Percentiles rank a stretch among this genome's conserved stretches.
Conservation (phyloP, 2,888 invertebrate genomes). For the Choreutis nemorana region DNA sequence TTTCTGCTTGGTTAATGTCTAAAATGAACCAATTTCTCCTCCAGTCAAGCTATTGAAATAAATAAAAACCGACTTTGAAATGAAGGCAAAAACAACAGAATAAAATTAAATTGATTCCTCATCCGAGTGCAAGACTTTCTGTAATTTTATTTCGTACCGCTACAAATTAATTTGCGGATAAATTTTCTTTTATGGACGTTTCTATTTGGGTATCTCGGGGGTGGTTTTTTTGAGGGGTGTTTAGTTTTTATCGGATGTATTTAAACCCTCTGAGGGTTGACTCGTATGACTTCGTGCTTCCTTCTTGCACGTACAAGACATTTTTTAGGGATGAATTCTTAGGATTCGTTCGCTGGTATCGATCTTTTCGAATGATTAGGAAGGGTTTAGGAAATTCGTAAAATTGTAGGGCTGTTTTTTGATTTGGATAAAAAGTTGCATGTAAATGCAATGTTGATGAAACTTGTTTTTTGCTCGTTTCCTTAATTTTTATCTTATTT, state of each 20-base stretch:
- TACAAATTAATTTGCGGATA: constrained; percentile 64
- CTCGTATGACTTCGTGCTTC: constrained; percentile 58
- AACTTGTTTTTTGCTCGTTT: no score
- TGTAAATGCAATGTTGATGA: no score
- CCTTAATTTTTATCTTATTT: no score
- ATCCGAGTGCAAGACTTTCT: constrained; percentile 13
- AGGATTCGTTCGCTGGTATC: constrained; percentile 10
- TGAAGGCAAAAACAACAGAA: not conserved
- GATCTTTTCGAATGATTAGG: constrained; percentile 2
- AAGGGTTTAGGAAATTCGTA: not conserved
- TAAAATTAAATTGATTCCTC: not conserved
- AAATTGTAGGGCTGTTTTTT: not conserved
- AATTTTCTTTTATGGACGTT: constrained; percentile 58
- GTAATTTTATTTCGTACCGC: constrained; percentile 39
- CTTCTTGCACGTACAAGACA: constrained; percentile 37
- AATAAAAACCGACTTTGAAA: no score
- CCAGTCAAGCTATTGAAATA: no score
- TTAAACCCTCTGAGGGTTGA: constrained; percentile 49
- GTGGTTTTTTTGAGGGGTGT: constrained; percentile 43
- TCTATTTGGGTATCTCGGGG: constrained; percentile 35
- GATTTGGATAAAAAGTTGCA: no score
- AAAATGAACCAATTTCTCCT: no score
- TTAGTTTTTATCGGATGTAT: constrained; percentile 64
- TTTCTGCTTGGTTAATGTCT: no score
- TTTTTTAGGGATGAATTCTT: constrained; percentile 19